phyloP scores from a whole-genome alignment of 1,140 invertebrate genomes.

The Acyrthosiphon pisum region DNA sequence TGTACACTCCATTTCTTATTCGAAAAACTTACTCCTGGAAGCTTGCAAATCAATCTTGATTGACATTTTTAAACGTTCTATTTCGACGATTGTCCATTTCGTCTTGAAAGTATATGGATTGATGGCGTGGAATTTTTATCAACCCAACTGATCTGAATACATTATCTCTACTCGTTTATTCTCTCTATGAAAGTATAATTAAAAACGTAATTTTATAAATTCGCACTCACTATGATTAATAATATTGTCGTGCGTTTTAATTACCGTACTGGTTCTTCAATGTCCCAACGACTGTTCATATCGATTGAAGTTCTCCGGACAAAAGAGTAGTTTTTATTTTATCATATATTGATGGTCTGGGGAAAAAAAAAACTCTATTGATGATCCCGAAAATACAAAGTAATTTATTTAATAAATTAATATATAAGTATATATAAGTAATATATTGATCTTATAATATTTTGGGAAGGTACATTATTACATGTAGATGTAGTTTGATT shows the following conservation, averaged over 20 bases:
- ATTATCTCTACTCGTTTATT: not conserved
- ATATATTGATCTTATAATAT: no score
- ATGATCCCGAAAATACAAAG: not conserved
- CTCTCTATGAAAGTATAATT: not conserved
- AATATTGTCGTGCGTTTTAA: not conserved
- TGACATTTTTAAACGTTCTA: not conserved
- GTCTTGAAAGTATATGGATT: not conserved
- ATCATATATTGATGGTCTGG: not conserved
- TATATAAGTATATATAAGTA: no score
- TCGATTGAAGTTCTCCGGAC: not conserved
- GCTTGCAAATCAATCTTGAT: not conserved
- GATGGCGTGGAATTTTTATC: not conserved
- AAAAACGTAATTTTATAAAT: constrained; percentile 20
- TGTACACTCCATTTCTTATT: not conserved
- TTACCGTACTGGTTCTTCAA: not conserved
- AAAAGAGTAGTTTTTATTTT: not conserved
- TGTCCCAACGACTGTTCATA: not conserved
- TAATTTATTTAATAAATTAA: not conserved
- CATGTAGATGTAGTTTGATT: not conserved
- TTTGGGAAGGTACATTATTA: not conserved
- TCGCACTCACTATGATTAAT: not conserved
- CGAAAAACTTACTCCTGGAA: not conserved
- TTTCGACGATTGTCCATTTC: not conserved
- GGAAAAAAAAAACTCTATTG: not conserved
- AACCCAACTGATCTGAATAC: not conserved